A percentile compares a stretch with the other conserved stretches of the same genome.
Evolutionary conservation across 1,140 invertebrate species (phyloP).

Genomic region (Drosophila simulans): DNA sequence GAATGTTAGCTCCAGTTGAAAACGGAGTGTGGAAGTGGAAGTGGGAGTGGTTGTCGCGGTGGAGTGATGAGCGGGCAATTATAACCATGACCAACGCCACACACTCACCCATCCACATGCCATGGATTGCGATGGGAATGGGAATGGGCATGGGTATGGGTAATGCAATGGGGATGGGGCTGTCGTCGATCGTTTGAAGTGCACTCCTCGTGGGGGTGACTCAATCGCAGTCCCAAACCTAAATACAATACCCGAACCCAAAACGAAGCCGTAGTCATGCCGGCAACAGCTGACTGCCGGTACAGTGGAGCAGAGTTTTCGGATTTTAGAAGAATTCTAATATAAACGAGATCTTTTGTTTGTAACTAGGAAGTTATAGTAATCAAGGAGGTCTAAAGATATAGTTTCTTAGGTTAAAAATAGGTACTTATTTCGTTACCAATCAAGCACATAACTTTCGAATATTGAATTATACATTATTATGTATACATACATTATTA

Average conservation of each 20-base stretch:
- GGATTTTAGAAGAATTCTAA: background rate
- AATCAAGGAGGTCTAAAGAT: no score
- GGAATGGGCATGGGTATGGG: background rate
- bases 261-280: constrained; percentile 13
- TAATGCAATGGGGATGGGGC: background rate
- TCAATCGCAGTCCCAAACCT: constrained; percentile 10
- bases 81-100: constrained; percentile 65
- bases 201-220: constrained; percentile 45
- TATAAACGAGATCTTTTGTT: no score
- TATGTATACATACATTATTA: no score
- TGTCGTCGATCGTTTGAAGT: constrained; percentile 28
- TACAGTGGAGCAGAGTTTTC: constrained; percentile 13
- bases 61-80: constrained; percentile 62
- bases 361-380: no score
- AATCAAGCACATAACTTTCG: no score
- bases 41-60: background rate
- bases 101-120: constrained; percentile 31
- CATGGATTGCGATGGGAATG: constrained; percentile 1
- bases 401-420: no score
- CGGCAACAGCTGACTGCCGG: constrained; percentile 8
- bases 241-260: background rate
- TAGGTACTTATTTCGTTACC: no score
- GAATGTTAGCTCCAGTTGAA: background rate
- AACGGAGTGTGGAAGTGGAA: constrained; percentile 12
- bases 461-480: no score